Evolutionary conservation across 2,888 invertebrate species (phyloP).

Genomic region (Metalampra italica): DNA sequence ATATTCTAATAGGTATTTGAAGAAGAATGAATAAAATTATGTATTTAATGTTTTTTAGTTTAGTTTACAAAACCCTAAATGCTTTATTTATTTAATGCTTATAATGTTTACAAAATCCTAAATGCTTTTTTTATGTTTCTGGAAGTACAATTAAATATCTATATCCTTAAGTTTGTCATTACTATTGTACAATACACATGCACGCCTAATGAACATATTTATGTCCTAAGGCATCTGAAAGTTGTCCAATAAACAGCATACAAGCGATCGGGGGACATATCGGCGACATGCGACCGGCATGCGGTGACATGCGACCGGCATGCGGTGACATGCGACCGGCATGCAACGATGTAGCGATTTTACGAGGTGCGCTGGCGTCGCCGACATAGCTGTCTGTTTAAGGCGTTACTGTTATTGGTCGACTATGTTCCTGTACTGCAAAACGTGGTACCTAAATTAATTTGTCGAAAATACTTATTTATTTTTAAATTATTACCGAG

Average conservation of each 20-base stretch:
- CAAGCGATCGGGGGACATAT: constrained; percentile 9
- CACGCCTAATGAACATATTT: too few relatives aligned
- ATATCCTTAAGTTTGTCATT: too few relatives aligned
- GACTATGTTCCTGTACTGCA: background rate
- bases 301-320: constrained; percentile 4
- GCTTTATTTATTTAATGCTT: too few relatives aligned
- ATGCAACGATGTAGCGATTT: background rate
- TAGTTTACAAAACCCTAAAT: too few relatives aligned
- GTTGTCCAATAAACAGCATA: constrained; percentile 11
- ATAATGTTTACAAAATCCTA: too few relatives aligned
- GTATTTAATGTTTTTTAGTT: too few relatives aligned
- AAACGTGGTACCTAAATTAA: background rate
- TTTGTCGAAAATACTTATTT: background rate
- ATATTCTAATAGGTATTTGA: too few relatives aligned
- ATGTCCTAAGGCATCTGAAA: background rate
- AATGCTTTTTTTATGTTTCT: too few relatives aligned
- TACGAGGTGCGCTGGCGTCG: background rate
- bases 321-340: background rate
- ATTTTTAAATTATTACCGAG: too few relatives aligned
- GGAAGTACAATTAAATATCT: too few relatives aligned
- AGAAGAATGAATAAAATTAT: too few relatives aligned
- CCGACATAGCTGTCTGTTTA: background rate
- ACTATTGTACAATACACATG: too few relatives aligned
- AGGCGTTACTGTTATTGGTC: constrained; percentile 4
- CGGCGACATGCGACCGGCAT: constrained; percentile 5